Evolutionary conservation across 1,140 invertebrate species (phyloP).

Genomic region (Dinoponera quadriceps): DNA sequence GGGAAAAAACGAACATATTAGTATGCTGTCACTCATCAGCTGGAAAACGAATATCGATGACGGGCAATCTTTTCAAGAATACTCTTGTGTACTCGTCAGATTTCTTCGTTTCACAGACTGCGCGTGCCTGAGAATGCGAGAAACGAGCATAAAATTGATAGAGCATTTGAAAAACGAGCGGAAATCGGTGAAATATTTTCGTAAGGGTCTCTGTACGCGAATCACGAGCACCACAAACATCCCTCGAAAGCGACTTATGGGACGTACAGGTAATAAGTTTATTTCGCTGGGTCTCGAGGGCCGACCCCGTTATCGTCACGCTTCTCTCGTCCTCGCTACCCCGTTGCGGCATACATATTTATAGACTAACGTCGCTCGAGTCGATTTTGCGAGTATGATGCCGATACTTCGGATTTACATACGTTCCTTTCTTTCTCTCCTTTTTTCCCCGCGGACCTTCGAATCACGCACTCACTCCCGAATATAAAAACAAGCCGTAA

Average conservation of each 20-base stretch:
- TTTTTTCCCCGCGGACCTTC: slow-evolving; percentile 59
- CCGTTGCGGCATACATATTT: slow-evolving; percentile 78
- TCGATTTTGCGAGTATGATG: slow-evolving; percentile 79
- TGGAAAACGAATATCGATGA: too few species aligned
- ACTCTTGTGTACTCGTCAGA: too few species aligned
- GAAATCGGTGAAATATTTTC: too few species aligned
- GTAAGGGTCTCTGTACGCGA: neutral
- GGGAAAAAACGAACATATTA: too few species aligned
- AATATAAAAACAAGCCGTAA: neutral
- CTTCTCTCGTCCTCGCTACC: slow-evolving; percentile 61
- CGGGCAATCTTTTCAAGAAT: too few species aligned
- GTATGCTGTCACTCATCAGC: too few species aligned
- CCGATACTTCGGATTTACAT: slow-evolving; percentile 75
- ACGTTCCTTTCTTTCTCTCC: slow-evolving; percentile 62
- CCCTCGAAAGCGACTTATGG: slow-evolving; percentile 3
- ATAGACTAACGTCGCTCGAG: slow-evolving; percentile 80
- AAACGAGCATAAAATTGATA: too few species aligned
- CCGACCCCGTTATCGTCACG: slow-evolving; percentile 80
- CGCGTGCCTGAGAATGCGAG: too few species aligned
- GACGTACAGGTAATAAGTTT: slow-evolving; percentile 72
- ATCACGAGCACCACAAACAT: neutral
- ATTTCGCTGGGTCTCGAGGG: slow-evolving; percentile 68
- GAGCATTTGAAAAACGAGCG: too few species aligned
- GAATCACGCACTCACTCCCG: slow-evolving; percentile 52
- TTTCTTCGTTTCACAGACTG: too few species aligned